Conservation (phyloP, 2,888 invertebrate genomes). For the Eristalis arbustorum region DNA sequence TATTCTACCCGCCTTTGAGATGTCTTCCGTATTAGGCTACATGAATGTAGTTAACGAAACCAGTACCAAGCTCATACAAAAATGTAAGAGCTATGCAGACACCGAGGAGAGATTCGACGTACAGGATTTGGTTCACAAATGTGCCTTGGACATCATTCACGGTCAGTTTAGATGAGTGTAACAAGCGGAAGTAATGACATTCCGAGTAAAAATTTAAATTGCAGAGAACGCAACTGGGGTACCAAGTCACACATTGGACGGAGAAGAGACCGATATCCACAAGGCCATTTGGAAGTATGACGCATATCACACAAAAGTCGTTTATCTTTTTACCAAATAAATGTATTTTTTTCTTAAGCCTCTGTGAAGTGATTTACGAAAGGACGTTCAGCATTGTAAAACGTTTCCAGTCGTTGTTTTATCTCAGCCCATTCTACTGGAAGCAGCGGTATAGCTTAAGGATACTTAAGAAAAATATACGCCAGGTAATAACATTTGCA, state of each 20-base stretch:
- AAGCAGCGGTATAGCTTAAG: constrained; percentile 75
- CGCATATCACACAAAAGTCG: neutral
- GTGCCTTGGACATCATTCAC: constrained; percentile 80
- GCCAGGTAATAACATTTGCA: constrained; percentile 14
- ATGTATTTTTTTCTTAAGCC: constrained; percentile 31
- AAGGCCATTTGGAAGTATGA: constrained; percentile 72
- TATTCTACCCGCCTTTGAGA: constrained; percentile 81
- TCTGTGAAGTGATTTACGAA: constrained; percentile 70
- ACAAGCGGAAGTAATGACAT: constrained; percentile 70
- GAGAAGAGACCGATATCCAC: constrained; percentile 73
- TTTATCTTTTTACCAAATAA: neutral
- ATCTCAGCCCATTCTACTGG: constrained; percentile 80
- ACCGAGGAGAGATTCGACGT: constrained; percentile 79
- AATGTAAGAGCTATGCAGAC: constrained; percentile 69
- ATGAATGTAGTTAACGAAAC: constrained; percentile 80
- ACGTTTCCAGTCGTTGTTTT: constrained; percentile 72
- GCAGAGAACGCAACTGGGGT: constrained; percentile 75
- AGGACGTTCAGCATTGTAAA: constrained; percentile 71
- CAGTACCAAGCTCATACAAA: constrained; percentile 80
- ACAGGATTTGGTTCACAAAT: constrained; percentile 80
- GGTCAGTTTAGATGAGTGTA: constrained; percentile 68
- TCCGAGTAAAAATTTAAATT: constrained; percentile 64
- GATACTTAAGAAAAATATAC: constrained; percentile 10
- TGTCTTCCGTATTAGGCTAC: constrained; percentile 74
- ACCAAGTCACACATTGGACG: constrained; percentile 72